These are phyloP conservation scores for Coleophora deauratella DNA, from an alignment of 2,888 invertebrate species.

Conservation along the genomic window DNA sequence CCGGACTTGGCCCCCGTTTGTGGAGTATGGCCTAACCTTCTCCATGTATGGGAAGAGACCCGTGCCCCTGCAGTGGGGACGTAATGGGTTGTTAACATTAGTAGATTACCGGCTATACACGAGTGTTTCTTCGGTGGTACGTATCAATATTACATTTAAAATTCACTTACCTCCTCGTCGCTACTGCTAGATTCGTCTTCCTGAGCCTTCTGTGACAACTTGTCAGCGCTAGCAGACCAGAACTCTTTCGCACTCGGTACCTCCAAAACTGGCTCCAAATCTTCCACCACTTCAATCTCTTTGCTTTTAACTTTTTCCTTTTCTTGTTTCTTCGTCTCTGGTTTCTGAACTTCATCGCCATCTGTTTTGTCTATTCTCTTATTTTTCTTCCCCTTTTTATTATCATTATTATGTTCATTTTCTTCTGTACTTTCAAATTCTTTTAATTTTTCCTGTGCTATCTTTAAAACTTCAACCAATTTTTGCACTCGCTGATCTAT, in stretches of 20 bases:
- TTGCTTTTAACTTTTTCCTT: constrained; percentile 20
- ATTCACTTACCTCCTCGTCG: constrained; percentile 55
- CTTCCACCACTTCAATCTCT: constrained; percentile 31
- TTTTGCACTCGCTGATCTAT: constrained; percentile 35
- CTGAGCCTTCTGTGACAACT: constrained; percentile 15
- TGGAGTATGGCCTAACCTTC: no score
- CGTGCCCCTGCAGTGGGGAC: no score
- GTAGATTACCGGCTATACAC: no score
- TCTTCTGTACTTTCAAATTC: constrained; percentile 20
- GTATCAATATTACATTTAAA: neutral
- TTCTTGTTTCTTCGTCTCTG: constrained; percentile 16
- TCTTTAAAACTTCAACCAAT: constrained; percentile 31
- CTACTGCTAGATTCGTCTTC: constrained; percentile 48
- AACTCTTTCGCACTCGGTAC: constrained; percentile 58
- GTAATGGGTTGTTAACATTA: no score
- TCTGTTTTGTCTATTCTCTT: constrained; percentile 13
- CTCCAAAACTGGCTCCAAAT: constrained; percentile 40
- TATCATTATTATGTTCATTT: constrained; percentile 19
- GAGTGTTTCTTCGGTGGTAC: no score
- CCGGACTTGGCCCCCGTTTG: no score
- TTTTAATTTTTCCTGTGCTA: constrained; percentile 33
- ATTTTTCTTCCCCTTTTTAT: constrained; percentile 17
- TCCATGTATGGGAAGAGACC: no score
- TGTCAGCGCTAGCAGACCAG: constrained; percentile 34
- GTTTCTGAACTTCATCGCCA: constrained; percentile 12